Conservation (phyloP, 2,888 invertebrate species). For the Sepioteuthis lessoniana region DNA sequence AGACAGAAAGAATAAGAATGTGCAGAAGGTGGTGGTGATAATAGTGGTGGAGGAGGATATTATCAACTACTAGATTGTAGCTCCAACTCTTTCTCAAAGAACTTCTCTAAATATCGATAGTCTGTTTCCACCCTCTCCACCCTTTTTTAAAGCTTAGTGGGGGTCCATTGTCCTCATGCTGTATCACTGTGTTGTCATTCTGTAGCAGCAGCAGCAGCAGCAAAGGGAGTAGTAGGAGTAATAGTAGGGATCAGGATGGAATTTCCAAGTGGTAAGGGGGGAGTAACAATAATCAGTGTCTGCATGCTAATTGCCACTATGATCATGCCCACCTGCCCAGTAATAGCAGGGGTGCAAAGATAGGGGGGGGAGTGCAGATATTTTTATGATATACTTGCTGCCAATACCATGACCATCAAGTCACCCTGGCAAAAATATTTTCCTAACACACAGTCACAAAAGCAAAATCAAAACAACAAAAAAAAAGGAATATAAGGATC, state of each 20-base stretch:
- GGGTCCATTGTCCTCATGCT: background rate
- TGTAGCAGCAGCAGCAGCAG: background rate
- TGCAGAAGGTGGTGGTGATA: background rate
- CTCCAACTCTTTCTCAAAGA: background rate
- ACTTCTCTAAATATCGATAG: background rate
- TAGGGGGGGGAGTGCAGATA: background rate
- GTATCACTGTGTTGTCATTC: background rate
- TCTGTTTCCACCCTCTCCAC: background rate
- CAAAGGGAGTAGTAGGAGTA: background rate
- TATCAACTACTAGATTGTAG: background rate
- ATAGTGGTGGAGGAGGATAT: background rate
- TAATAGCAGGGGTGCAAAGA: background rate
- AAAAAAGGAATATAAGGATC: background rate
- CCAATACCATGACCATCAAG: background rate
- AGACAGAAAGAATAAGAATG: background rate
- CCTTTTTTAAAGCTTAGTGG: background rate
- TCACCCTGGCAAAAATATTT: background rate
- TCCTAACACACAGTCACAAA: background rate
- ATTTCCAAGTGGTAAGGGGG: background rate
- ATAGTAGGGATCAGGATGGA: background rate
- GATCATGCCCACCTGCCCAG: slow-evolving; percentile 20
- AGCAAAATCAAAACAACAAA: too few species aligned
- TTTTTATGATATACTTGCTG: background rate
- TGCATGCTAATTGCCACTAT: background rate
- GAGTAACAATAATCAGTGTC: background rate